A percentile compares a stretch with the other conserved stretches of the same genome.
Evolutionary conservation across 2,797 vertebrate species (phyloP).

Genomic region (Eurystomus glaucurus): DNA sequence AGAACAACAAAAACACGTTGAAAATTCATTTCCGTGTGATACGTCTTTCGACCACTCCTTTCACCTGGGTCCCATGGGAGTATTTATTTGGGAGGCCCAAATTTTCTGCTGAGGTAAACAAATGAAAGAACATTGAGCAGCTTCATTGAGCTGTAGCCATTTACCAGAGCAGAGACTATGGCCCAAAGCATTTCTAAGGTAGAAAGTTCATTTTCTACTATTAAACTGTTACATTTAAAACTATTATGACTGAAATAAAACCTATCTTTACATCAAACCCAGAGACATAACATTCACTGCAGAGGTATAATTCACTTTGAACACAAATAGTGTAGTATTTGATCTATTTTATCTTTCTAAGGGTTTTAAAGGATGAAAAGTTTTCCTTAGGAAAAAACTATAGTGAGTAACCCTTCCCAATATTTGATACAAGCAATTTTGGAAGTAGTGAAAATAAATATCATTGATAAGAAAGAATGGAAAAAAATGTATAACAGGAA

Average conservation of each 20-base stretch:
- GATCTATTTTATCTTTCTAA: not conserved
- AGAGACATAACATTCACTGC: not conserved
- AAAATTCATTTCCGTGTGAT: not conserved
- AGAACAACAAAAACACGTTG: not conserved
- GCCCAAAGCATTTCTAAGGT: not conserved
- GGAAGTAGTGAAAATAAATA: not conserved
- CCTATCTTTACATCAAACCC: not conserved
- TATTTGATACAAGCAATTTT: not conserved
- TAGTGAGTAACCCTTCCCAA: not conserved
- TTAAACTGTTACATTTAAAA: not conserved
- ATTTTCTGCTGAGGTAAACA: conserved; percentile 20
- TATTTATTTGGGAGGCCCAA: not conserved
- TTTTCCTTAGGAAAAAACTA: not conserved
- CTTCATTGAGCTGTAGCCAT: not conserved
- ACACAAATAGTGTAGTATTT: not conserved
- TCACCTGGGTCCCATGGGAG: not conserved
- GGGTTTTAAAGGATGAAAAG: not conserved
- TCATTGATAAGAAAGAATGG: not conserved
- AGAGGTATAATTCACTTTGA: not conserved
- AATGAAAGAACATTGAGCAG: not conserved
- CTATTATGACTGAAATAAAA: not conserved
- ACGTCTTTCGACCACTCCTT: not conserved
- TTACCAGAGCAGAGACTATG: not conserved
- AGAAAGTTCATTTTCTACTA: not conserved
- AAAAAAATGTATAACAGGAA: not conserved